Evolutionary conservation across 2,888 invertebrate species (phyloP).

Genomic region (Siphlonurus alternatus): DNA sequence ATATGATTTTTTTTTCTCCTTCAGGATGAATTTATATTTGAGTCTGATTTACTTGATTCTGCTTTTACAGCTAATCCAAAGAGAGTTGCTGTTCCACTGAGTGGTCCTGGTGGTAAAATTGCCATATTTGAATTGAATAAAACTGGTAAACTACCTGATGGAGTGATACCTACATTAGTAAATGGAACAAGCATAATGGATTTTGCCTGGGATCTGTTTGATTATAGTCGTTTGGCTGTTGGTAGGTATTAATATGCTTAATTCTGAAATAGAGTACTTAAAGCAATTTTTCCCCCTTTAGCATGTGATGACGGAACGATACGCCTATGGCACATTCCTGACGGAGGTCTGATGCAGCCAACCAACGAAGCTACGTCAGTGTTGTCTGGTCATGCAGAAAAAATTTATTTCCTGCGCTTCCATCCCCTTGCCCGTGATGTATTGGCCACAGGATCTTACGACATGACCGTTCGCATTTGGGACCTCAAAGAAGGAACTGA

Average conservation of each 20-base stretch:
- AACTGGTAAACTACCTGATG: constrained; percentile 59
- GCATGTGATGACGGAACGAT: constrained; percentile 81
- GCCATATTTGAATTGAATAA: constrained; percentile 68
- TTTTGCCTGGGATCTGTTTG: constrained; percentile 89
- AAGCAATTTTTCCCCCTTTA: constrained; percentile 15
- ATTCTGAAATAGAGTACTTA: no score
- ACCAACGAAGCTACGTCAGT: constrained; percentile 55
- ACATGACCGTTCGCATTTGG: constrained; percentile 81
- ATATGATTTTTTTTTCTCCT: neutral
- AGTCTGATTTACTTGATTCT: no score
- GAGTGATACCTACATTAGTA: constrained; percentile 71
- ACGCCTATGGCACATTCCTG: constrained; percentile 62
- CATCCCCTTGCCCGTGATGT: constrained; percentile 80
- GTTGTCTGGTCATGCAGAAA: constrained; percentile 60
- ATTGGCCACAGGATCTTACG: constrained; percentile 76
- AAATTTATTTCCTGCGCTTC: constrained; percentile 78
- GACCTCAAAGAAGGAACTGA: constrained; percentile 44
- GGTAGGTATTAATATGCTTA: constrained; percentile 25
- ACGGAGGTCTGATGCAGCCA: constrained; percentile 54
- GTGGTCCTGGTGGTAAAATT: constrained; percentile 80
- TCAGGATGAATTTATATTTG: neutral
- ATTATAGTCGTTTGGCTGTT: constrained; percentile 58
- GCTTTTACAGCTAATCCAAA: constrained; percentile 52
- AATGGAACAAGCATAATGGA: constrained; percentile 83
- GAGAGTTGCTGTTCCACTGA: constrained; percentile 76